Evolutionary conservation across 30 jellyfish, hydroid and myxozoan species (phyloP).

Genomic region (Clytia hemisphaerica): DNA sequence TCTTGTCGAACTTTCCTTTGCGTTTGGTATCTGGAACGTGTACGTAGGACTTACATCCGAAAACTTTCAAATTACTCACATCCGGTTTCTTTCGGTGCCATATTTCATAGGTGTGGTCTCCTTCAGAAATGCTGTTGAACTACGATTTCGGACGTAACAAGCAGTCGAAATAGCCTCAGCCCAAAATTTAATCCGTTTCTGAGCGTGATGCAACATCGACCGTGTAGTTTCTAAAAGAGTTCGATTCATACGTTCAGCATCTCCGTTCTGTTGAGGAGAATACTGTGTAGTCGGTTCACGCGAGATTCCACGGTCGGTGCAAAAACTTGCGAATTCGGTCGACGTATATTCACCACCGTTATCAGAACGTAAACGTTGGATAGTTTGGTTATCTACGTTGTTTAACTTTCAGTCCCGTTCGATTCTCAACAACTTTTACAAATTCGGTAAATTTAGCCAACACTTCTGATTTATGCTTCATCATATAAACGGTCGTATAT

Average conservation of each 20-base stretch:
- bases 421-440: conserved; percentile 17
- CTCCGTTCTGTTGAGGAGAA: no score
- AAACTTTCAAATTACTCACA: conserved; percentile 20
- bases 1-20: conserved; percentile 22
- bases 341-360: conserved; percentile 38
- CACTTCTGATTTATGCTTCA: conserved; percentile 32
- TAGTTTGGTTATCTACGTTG: neutral
- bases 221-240: conserved; percentile 2
- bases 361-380: conserved; percentile 16
- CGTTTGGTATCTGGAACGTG: conserved; percentile 32
- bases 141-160: conserved; percentile 21
- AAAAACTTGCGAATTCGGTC: neutral
- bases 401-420: neutral
- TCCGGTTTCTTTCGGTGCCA: conserved; percentile 30
- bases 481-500: neutral
- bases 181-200: neutral
- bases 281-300: no score
- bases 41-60: conserved; percentile 46
- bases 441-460: conserved; percentile 26
- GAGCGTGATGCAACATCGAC: conserved; percentile 1
- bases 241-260: no score
- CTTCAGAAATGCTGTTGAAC: conserved; percentile 23
- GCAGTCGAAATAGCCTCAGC: conserved; percentile 35
- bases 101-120: conserved; percentile 37
- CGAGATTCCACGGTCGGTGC: conserved; percentile 9